Evolutionary conservation across 2,113 vertebrate genomes (phyloP), one percentile per base, ranked within the genome.

Genomic region (Urocitellus parryii): DNA sequence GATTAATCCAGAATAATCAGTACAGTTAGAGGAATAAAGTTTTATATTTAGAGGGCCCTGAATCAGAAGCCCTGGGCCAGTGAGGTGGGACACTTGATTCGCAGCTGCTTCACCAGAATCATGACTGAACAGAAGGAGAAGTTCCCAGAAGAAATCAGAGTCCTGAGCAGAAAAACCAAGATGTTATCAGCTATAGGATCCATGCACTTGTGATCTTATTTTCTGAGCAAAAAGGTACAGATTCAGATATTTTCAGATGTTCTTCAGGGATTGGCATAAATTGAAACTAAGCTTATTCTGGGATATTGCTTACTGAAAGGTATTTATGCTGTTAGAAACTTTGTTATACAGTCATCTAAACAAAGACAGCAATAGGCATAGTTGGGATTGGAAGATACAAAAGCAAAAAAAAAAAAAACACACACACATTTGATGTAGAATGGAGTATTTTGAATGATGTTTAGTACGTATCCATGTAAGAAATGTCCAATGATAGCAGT

Each of bases 241-340:
- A 88, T 90, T 85, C 42, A 24, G 8, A 74, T 76, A 34, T 89
- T 68, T 74, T 88, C 14, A 88, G 11, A 94, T 90, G 45, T 78
- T 83, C 8, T 84, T 34, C 42, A 45, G 32, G 45, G 27, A 4
- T 34, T 93, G 83, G 8, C 16, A 65, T 17, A 87, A 25, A 39
- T 58, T 68, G 8, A 29, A 93, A 79, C 24, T 86, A 37, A 92
- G 37, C 84, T 86, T 81, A 51, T 93, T 74, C 67, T 89, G 25
- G 39, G 22, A 34, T 94, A 53, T 53, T 88, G 12, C 48, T 85
- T 91, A 63, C 56, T 88, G 9, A 93, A 88, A 17, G 68, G 88
- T 68, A 83, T 82, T 45, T 91, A 17, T 86, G 25, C 3, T 91
- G 18, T 94, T 96, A 83, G 39, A 95, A 61, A 76, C 4, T 70